Conservation (phyloP, 2,113 vertebrate species). For the Hirundichthys speculiger region DNA sequence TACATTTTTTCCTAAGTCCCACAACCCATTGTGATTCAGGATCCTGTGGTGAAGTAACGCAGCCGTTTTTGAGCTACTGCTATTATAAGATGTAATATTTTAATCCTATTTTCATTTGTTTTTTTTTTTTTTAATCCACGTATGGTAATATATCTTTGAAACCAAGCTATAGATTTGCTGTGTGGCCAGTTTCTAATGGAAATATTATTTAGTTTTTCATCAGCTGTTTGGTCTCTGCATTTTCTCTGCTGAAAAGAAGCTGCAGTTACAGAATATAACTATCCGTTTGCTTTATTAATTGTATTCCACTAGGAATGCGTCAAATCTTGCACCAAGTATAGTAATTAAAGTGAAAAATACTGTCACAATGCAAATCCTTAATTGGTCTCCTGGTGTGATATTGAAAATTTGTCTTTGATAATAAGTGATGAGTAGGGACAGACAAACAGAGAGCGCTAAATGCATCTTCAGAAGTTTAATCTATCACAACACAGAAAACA, state of each 20-base stretch:
- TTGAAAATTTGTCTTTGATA: slow-evolving; percentile 99
- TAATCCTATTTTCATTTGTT: slow-evolving; percentile 35
- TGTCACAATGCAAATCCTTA: slow-evolving; percentile 99
- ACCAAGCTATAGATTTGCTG: slow-evolving; percentile 32
- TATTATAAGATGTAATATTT: slow-evolving; percentile 50
- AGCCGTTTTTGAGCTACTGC: slow-evolving; percentile 58
- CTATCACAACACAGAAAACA: slow-evolving; percentile 98
- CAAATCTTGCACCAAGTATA: slow-evolving; percentile 94
- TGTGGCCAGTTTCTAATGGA: slow-evolving; percentile 23
- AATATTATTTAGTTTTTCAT: slow-evolving; percentile 65
- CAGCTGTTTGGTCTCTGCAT: slow-evolving; percentile 88
- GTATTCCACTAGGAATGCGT: slow-evolving; percentile 90
- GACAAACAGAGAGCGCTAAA: slow-evolving; percentile 99
- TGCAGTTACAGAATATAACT: slow-evolving; percentile 93
- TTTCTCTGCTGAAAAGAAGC: slow-evolving; percentile 84
- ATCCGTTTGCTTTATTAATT: slow-evolving; percentile 99
- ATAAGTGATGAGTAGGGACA: slow-evolving; percentile 99
- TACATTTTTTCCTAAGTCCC: slow-evolving; percentile 64
- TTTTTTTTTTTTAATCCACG: slow-evolving; percentile 19
- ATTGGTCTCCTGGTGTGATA: slow-evolving; percentile 99
- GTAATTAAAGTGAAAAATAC: slow-evolving; percentile 99
- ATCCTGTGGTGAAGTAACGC: slow-evolving; percentile 57
- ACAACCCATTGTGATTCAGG: slow-evolving; percentile 67
- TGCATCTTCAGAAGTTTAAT: slow-evolving; percentile 94
- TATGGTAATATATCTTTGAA: slow-evolving; percentile 20